Evolutionary conservation across 2,888 invertebrate genomes (phyloP), one percentile per base, ranked within the genome.

Genomic region (Mylabris sibirica): DNA sequence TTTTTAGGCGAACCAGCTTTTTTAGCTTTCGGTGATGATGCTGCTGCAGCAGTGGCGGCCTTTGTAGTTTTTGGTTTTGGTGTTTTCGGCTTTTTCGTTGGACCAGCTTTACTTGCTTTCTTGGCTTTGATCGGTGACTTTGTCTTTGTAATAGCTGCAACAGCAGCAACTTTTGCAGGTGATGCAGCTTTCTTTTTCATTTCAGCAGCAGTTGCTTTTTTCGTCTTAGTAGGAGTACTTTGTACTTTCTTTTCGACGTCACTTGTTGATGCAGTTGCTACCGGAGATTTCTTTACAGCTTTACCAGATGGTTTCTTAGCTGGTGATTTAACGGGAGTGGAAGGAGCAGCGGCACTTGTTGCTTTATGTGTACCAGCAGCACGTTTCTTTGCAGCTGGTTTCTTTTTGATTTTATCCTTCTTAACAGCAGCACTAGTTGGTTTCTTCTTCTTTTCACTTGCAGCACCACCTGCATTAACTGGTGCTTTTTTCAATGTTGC

Each of bases 371-470:
- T 70, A 24, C 71, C 71, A 59, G 35, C 53, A 24, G 14, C 53
- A 11, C 14, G 24, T 49, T 70, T 67, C 77, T 74, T 69, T 76
- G 78, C 62, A 12, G 59, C 61, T 17, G 44, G n/a, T 53, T 76
- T 72, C 67, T 79, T 78, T 60, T 65, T 68, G 30, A 8, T 53
- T 65, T 22, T 59, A 17, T 17, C 14, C 8, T 30, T 30, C 30
- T 30, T 30, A 8, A 30, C 30, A 59, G 38, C 70, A 26, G 75
- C 66, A 30, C 67, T 68, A n/a, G 53, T 61, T 6, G 44, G n/a
- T 57, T 76, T 72, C 67, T 79, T 78, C 57, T 66, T 68, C 44
- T 74, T 75, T 17, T 70, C 73, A 60, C 77, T 71, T 59, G 78
- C 72, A 62, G 78, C 66, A 65, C 24, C 64, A 38, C 38, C 66